These are phyloP conservation scores for Drosophila macrospina DNA, from an alignment of 2,888 invertebrate species.

Conservation along the genomic window DNA sequence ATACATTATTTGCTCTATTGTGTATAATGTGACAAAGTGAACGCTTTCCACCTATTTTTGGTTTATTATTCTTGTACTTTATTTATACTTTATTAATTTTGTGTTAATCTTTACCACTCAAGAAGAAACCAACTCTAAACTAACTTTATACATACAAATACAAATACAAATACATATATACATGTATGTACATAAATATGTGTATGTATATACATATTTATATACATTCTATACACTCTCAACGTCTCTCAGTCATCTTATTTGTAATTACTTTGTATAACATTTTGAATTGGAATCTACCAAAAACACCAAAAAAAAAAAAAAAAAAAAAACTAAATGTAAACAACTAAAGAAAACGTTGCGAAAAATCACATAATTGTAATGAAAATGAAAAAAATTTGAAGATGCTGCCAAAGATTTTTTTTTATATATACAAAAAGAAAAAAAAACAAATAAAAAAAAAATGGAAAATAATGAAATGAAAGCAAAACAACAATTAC, in stretches of 20 bases:
- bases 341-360: conserved; percentile 4
- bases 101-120: conserved; percentile 34
- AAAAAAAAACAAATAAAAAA: neutral
- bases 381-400: conserved; percentile 46
- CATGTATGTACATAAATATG: conserved; percentile 6
- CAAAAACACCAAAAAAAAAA: conserved; percentile 51
- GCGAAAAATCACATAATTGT: conserved; percentile 21
- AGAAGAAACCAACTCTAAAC: conserved; percentile 10
- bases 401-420: conserved; percentile 79
- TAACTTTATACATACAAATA: conserved; percentile 23
- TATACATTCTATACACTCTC: conserved; percentile 47
- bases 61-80: conserved; percentile 54
- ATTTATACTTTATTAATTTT: conserved; percentile 51
- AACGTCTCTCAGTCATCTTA: conserved; percentile 51
- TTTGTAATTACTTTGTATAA: conserved; percentile 37
- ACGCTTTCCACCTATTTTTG: conserved; percentile 70
- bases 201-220: conserved; percentile 23
- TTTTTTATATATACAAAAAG: conserved; percentile 41
- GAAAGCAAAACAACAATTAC: conserved; percentile 44
- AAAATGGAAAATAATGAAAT: conserved; percentile 22
- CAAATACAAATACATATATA: conserved; percentile 13
- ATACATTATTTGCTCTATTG: conserved; percentile 24
- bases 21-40: conserved; percentile 64
- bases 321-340: conserved; percentile 32
- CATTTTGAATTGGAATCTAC: conserved; percentile 45